phyloP scores from a whole-genome alignment of 2,113 vertebrate genomes.

The Etheostoma cragini region DNA sequence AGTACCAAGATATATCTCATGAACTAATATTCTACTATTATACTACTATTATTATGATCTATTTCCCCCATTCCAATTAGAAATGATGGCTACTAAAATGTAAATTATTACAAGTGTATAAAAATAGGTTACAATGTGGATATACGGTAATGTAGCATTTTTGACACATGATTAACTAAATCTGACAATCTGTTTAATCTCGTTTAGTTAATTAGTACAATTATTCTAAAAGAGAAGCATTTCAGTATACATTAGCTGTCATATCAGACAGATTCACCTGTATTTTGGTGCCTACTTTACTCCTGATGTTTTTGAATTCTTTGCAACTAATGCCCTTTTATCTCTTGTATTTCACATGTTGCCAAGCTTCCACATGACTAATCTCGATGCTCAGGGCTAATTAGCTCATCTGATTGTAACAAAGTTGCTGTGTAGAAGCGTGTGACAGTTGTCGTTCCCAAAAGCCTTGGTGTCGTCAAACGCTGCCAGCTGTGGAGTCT shows the following conservation, averaged over 20 bases:
- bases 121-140: background rate
- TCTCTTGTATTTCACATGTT: slow-evolving; percentile 15
- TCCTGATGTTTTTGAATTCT: slow-evolving; percentile 13
- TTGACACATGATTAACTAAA: background rate
- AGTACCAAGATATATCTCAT: background rate
- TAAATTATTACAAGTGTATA: background rate
- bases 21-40: too few species aligned
- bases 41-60: too few species aligned
- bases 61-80: slow-evolving; percentile 29
- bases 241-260: background rate
- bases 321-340: slow-evolving; percentile 37
- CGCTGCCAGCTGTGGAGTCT: slow-evolving; percentile 63
- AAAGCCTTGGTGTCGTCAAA: slow-evolving; percentile 58
- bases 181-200: background rate
- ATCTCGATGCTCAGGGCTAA: slow-evolving; percentile 74
- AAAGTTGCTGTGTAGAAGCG: slow-evolving; percentile 56
- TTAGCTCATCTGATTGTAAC: slow-evolving; percentile 80
- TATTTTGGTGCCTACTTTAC: background rate
- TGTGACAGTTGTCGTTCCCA: slow-evolving; percentile 63
- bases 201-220: background rate
- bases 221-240: background rate
- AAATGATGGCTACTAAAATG: background rate
- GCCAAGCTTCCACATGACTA: slow-evolving; percentile 54
- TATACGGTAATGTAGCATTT: background rate
- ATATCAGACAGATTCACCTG: background rate